These are phyloP conservation scores for Dolichoris vasculosae DNA, from an alignment of 1,140 invertebrate genomes.

Conservation along the genomic window DNA sequence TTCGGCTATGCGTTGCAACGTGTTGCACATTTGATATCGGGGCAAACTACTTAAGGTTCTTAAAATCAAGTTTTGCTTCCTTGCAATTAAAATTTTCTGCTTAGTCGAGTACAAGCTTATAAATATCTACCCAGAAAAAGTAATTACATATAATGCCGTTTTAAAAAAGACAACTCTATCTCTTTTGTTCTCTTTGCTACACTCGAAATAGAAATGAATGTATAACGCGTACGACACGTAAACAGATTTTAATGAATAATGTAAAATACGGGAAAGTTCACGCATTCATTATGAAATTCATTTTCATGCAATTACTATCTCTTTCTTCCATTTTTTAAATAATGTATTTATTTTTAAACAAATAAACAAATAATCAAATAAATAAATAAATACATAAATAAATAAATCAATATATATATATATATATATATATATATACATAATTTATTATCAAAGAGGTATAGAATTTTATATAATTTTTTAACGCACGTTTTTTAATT, in stretches of 20 bases:
- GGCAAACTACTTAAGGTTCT: not conserved
- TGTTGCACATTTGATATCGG: not conserved
- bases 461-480: too few species aligned
- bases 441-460: too few species aligned
- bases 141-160: not conserved
- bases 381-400: too few species aligned
- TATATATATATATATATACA: too few species aligned
- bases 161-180: not conserved
- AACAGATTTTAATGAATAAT: not conserved
- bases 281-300: not conserved
- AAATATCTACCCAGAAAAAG: constrained; percentile 3
- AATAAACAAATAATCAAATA: too few species aligned
- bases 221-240: not conserved
- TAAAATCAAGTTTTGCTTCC: not conserved
- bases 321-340: too few species aligned
- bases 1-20: too few species aligned
- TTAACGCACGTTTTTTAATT: too few species aligned
- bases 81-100: constrained; percentile 21
- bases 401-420: too few species aligned
- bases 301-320: not conserved
- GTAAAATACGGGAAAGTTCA: not conserved
- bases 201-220: not conserved
- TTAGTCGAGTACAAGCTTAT: not conserved
- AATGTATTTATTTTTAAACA: too few species aligned
- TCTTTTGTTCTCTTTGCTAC: not conserved